Evolutionary conservation across 2,797 vertebrate species (phyloP).

Genomic region (Antennarius maculatus): DNA sequence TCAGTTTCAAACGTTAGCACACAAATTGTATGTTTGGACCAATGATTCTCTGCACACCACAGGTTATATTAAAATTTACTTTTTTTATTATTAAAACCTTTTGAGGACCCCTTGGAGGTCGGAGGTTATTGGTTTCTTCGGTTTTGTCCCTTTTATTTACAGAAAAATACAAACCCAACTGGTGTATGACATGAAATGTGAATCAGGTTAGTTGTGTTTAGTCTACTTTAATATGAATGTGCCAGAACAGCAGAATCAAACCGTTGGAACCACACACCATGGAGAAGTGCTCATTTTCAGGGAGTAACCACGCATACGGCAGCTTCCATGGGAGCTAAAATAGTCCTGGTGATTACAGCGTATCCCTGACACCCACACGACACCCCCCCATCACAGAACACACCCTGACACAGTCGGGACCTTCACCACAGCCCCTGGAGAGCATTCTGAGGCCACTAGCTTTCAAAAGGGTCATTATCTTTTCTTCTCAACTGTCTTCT

Average conservation of each 20-base stretch:
- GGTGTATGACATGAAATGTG: no score
- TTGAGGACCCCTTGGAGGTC: no score
- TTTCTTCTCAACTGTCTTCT: conserved; percentile 17
- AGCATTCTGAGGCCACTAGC: conserved; percentile 10
- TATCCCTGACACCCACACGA: conserved; percentile 16
- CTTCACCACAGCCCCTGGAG: conserved; percentile 11
- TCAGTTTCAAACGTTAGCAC: no score
- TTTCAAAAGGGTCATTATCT: conserved; percentile 8
- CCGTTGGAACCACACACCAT: background rate
- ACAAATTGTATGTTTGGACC: no score
- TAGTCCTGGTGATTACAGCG: conserved; percentile 34
- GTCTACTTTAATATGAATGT: background rate
- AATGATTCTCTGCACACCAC: no score
- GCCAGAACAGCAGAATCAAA: background rate
- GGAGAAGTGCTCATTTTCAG: conserved; percentile 38
- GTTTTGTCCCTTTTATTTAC: no score
- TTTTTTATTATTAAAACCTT: no score
- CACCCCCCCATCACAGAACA: conserved; percentile 7
- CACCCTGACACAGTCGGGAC: conserved; percentile 7
- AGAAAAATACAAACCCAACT: background rate
- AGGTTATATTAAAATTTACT: no score
- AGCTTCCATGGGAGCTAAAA: conserved; percentile 34
- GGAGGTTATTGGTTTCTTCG: no score
- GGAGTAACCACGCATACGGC: conserved; percentile 35
- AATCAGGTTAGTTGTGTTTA: background rate